Conservation (phyloP, 2,113 vertebrate species). For the Notarius quadriscutis region DNA sequence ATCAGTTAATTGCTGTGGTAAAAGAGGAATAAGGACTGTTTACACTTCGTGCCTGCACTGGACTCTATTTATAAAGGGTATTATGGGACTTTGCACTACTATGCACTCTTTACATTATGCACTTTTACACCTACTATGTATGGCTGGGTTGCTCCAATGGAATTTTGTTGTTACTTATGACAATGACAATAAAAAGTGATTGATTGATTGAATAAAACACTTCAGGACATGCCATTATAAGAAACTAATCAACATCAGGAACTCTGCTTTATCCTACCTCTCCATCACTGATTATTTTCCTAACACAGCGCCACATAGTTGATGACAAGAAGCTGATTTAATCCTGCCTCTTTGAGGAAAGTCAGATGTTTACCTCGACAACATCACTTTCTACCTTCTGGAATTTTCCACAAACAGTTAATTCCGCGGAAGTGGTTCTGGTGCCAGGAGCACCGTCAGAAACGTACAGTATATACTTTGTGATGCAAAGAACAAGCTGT, state of each 20-base stretch:
- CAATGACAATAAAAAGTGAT: too few species aligned
- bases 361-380: not conserved
- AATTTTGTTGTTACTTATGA: too few species aligned
- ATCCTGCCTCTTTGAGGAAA: not conserved
- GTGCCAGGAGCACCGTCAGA: not conserved
- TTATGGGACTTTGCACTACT: too few species aligned
- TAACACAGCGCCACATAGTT: not conserved
- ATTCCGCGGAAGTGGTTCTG: not conserved
- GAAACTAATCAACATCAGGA: not conserved
- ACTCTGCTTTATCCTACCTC: too few species aligned
- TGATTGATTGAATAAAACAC: not conserved
- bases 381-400: not conserved
- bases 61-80: too few species aligned
- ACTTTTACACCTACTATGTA: too few species aligned
- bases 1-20: not conserved
- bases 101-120: too few species aligned
- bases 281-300: not conserved
- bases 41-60: too few species aligned
- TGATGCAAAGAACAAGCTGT: not conserved
- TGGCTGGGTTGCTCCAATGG: too few species aligned
- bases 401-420: constrained; percentile 10
- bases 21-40: not conserved
- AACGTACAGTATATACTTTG: not conserved
- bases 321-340: not conserved
- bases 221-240: not conserved